Base-by-base conservation (phyloP, 2,797 vertebrate genomes). In the Salarias fasciatus region DNA sequence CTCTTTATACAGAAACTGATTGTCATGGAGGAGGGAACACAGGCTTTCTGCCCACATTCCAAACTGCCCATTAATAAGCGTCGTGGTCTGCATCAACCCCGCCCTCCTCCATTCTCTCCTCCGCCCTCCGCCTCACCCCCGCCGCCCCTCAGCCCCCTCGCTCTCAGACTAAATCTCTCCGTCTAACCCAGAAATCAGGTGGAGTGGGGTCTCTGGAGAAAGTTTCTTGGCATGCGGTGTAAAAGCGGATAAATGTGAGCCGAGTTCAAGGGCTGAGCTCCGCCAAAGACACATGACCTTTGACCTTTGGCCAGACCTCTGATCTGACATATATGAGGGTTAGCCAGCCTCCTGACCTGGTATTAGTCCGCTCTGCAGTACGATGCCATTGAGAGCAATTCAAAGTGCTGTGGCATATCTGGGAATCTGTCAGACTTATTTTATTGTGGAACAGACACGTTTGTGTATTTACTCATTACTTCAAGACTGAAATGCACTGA, bases 1-100 rank as follows among this genome's bases (percentile, higher is more conserved):
- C 18, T 66, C 72, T 79, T 63, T 40, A 47, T 29, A 51, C 63
- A 87, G 69, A 76, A 68, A 80, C 42, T 28, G 63, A 86, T 82
- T 91, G 71, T 80, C 79, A 77, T 64, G 50, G 80, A 87, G 68
- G 57, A 78, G 75, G 67, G 48, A 64, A 68, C 36, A 37, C 66
- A 52, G 68, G 59, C 70, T 68, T 88, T 77, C 68, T 28, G 59
- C 49, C 84, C 67, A 73, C 86, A 88, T 90, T 88, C 83, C 85
- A 80, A 78, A 68, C 86, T 88, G 85, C 77, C 85, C 77, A 79
- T 91, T 91, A 91, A 87, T 75, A 72, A 74, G 79, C 72, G 63
- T 87, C 84, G 88, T 44, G 82, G 79, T 85, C 81, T 85, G 68
- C 67, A 82, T 85, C 84, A 82, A 56, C 74, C 60, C 61, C 59